A percentile compares a stretch with the other conserved stretches of the same genome.
Evolutionary conservation across 2,888 invertebrate genomes (phyloP).

Genomic region (Lepidochitona cinerea): DNA sequence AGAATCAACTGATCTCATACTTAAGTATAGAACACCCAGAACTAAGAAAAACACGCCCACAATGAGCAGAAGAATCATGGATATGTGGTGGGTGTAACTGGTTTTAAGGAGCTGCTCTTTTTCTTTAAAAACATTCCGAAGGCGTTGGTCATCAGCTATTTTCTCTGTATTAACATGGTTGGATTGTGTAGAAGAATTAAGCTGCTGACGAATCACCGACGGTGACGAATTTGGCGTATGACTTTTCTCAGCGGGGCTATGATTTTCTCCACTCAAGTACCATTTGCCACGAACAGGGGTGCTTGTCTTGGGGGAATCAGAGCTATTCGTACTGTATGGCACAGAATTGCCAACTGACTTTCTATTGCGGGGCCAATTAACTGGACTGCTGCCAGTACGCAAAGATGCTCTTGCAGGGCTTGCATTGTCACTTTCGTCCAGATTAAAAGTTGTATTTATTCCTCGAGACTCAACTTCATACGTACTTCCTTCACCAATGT

Average conservation of each 20-base stretch:
- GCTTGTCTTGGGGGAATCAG: not conserved
- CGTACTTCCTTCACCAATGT: slow-evolving; percentile 47
- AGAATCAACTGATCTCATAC: not conserved
- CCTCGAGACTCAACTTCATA: slow-evolving; percentile 55
- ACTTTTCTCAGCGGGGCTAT: not conserved
- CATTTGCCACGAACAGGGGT: not conserved
- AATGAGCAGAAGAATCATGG: slow-evolving; percentile 43
- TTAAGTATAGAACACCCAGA: slow-evolving; percentile 48
- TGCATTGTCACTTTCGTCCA: slow-evolving; percentile 34
- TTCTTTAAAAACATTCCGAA: not conserved
- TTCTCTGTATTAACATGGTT: not conserved
- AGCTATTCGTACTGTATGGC: not conserved
- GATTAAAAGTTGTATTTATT: slow-evolving; percentile 51
- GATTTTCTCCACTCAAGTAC: not conserved
- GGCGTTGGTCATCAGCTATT: not conserved
- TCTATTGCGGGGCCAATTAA: not conserved
- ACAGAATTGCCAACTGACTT: not conserved
- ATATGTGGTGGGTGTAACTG: slow-evolving; percentile 36
- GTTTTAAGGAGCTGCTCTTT: not conserved
- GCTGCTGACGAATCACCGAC: not conserved
- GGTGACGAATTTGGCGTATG: not conserved
- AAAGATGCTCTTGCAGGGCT: not conserved
- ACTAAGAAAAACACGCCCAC: slow-evolving; percentile 49
- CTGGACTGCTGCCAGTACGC: not conserved
- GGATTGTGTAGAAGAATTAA: not conserved